Evolutionary conservation across 2,797 vertebrate genomes (phyloP), one percentile per base, ranked within the genome.

Genomic region (Labroides dimidiatus): DNA sequence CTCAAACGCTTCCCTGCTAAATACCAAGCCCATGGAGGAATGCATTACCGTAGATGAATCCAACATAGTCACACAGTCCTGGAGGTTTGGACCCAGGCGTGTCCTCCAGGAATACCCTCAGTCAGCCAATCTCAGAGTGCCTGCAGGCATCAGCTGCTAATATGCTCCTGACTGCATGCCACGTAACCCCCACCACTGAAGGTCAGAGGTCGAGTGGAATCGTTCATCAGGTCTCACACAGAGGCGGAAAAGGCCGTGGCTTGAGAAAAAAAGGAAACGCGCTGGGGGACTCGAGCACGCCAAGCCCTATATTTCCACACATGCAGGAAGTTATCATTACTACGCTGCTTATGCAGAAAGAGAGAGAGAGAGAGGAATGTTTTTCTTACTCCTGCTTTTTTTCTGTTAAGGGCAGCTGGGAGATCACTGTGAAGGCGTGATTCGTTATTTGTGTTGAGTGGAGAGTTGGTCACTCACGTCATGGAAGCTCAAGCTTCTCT

Each of bases 71-170:
- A 87, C 86, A 81, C 85, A 75, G 84, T 87, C 86, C 82, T 64
- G 4, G 19, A 61, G 73, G 69, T 55, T 53, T 64, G 66, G 72
- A 75, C 72, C 58, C 64, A 77, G 77, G 88, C 87, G 77, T 80
- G 87, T 88, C 84, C 78, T 84, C 48, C 68, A 81, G 85, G 87
- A 90, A 84, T 81, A 83, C 51, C 83, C 91, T 86, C 87, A 89
- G 81, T 83, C 88, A 80, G 89, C 88, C 82, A 59, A 77, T 72
- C 52, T 57, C 36, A 55, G 72, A 77, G 69, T 77, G 82, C 86
- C 87, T 11, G 21, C 66, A 63, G 89, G 89, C 87, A 49, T 84
- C 90, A 89, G 91, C 88, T 92, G 90, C 79, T 91, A 82, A 89
- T 85, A 68, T 33, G 64, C 77, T 82, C 75, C 88, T 75, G 74